Conservation (phyloP, 2,888 invertebrate species). For the Aquatica leii region DNA sequence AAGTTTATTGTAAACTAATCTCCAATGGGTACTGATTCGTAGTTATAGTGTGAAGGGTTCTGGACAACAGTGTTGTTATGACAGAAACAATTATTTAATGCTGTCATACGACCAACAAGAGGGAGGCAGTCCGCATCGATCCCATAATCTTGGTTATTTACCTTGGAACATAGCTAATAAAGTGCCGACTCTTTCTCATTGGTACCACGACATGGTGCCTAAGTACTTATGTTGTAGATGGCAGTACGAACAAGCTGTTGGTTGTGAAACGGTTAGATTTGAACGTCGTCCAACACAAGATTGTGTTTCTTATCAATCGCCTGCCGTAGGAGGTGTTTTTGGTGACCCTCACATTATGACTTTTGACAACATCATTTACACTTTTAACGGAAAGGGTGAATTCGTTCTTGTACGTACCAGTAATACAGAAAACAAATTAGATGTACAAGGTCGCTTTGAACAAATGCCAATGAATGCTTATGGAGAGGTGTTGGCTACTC, state of each 20-base stretch:
- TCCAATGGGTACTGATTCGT: conserved; percentile 12
- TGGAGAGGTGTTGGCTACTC: conserved; percentile 81
- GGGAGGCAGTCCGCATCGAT: conserved; percentile 86
- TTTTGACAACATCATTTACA: conserved; percentile 89
- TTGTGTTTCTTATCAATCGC: conserved; percentile 94
- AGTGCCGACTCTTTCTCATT: conserved; percentile 92
- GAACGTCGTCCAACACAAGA: conserved; percentile 94
- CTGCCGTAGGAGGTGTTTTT: conserved; percentile 84
- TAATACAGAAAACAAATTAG: conserved; percentile 77
- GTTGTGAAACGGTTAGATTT: conserved; percentile 93
- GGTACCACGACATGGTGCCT: conserved; percentile 95
- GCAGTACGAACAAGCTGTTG: conserved; percentile 90
- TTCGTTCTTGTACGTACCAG: conserved; percentile 84
- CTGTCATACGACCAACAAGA: conserved; percentile 95
- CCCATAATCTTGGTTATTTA: conserved; percentile 89
- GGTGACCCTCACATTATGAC: conserved; percentile 96
- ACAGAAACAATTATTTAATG: conserved; percentile 89
- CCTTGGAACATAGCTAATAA: conserved; percentile 96
- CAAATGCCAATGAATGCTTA: conserved; percentile 77
- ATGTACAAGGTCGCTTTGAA: conserved; percentile 89
- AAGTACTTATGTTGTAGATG: conserved; percentile 95
- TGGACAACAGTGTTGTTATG: conserved; percentile 98
- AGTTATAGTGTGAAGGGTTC: conserved; percentile 79
- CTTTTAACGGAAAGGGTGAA: conserved; percentile 95
- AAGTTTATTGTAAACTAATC: too few species aligned